Base-by-base conservation (phyloP, 2,888 invertebrate species). In the Drosophila subquinaria region DNA sequence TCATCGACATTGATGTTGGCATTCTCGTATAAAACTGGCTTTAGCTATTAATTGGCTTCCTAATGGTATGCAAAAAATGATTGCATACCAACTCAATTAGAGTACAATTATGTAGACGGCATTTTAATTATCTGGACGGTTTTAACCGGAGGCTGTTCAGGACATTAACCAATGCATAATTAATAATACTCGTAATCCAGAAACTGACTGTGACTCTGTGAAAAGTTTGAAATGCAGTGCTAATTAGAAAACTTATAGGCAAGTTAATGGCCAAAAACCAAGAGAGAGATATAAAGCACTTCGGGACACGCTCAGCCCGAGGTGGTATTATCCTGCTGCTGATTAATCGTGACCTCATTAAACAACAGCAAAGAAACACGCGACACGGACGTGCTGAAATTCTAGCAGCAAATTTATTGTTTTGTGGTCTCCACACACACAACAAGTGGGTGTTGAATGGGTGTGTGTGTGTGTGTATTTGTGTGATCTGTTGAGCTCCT, bases 331-430 rank as follows among this genome's bases (percentile, higher is more conserved):
- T 33, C 23, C 36, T 6, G 53, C 47, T 51, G 52, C 72, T 78
- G 88, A 78, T 78, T 83, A 89, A 88, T 85, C 87, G 90, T 88
- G 89, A 89, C 87, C 90, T 83, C 83, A 88, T 89, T 89, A 80
- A 80, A 65, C 38, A 42, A 56, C 50, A 60, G 48, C n/a, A 70
- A 38, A 55, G 57, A 66, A 61, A 61, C 53, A 76, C 76, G 74
- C 75, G 76, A 69, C 45, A 69, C 38, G 76, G 65, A 85, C 85
- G 83, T 88, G 88, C 74, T 20, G 70, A 82, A 86, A 77, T 85
- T 73, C 62, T 69, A 38, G 47, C 60, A 73, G 72, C 76, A 69
- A 79, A 80, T 82, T 80, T 80, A 82, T 80, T 82, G 82, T 66
- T 53, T 63, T 66, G 59, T 56, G 55, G 33, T 38, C 30, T 47